These are phyloP conservation scores for Steinernema hermaphroditum DNA, from an alignment of 2,888 invertebrate species.

Conservation along the genomic window DNA sequence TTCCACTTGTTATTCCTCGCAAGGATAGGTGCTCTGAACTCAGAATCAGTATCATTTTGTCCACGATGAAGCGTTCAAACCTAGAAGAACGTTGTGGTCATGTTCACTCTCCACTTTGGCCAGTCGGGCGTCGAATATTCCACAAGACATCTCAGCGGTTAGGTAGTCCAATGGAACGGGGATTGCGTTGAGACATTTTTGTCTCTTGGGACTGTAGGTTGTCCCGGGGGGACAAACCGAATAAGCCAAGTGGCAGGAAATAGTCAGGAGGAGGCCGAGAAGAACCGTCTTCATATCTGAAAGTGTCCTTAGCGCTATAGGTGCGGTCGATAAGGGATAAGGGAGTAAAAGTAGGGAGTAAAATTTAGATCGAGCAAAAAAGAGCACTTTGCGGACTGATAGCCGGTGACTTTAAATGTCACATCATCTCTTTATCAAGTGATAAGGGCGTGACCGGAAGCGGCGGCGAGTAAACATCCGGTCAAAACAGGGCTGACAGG, in stretches of 20 bases:
- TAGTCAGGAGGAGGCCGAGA: background rate
- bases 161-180: background rate
- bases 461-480: background rate
- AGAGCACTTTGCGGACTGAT: background rate
- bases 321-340: too few relatives aligned
- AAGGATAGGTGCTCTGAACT: background rate
- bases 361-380: background rate
- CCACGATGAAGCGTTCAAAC: background rate
- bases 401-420: background rate
- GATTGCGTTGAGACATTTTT: conserved; percentile 13
- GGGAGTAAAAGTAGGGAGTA: background rate
- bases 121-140: background rate
- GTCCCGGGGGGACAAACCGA: background rate
- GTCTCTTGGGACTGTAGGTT: background rate
- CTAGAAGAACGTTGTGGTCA: background rate
- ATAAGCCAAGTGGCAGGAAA: background rate
- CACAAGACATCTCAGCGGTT: background rate
- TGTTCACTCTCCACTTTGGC: background rate
- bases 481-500: background rate
- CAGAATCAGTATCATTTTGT: background rate
- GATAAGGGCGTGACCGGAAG: background rate
- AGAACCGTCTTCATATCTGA: background rate
- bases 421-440: background rate
- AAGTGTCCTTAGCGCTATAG: too few relatives aligned
- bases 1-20: background rate